Base-by-base conservation (phyloP, 2,113 vertebrate species). In the Nipponia nippon region DNA sequence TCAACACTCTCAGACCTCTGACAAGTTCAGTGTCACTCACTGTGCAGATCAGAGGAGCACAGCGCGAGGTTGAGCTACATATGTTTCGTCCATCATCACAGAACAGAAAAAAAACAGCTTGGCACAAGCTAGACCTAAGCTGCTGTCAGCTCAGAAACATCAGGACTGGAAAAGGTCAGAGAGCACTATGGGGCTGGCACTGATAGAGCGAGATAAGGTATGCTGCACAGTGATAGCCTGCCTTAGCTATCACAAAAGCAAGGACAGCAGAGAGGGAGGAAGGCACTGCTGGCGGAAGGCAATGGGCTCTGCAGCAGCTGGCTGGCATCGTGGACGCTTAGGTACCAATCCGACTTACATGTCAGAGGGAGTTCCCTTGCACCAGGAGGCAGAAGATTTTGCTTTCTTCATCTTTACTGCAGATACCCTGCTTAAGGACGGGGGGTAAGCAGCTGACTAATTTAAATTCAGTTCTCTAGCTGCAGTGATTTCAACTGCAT, bases 121-220 rank as follows among this genome's bases (percentile, higher is more conserved):
- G 87, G 81, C 87, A 93, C 58, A 73, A 83, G 42, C 13, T 50
- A 58, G 65, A 56, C 66, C 32, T 77, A 65, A 72, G 38, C 44
- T 91, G 63, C 81, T 53, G 69, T 90, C 87, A 81, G 82, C 63
- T 96, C 87, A 86, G 58, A 88, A 90, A 77, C 44, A 70, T 80
- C 50, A 94, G 75, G 87, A 52, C 89, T 96, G 87, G 82, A 73
- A 88, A 91, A 96, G 94, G 93, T 93, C 91, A 94, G 66, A 65
- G 49, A 69, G 72, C 42, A 23, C 84, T 16, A 1, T 6, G 71
- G 71, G 86, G 67, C 62, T 93, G 81, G 84, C 67, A 70, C 32
- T 27, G 75, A 85, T 44, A 83, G 46, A 20, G 53, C 0, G 0
- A 83, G 87, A 77, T 55, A 85, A 77, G 38, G 62, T 32, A 11